Conservation (phyloP, 2,797 vertebrate genomes). For the Bryconaethiops microstoma region DNA sequence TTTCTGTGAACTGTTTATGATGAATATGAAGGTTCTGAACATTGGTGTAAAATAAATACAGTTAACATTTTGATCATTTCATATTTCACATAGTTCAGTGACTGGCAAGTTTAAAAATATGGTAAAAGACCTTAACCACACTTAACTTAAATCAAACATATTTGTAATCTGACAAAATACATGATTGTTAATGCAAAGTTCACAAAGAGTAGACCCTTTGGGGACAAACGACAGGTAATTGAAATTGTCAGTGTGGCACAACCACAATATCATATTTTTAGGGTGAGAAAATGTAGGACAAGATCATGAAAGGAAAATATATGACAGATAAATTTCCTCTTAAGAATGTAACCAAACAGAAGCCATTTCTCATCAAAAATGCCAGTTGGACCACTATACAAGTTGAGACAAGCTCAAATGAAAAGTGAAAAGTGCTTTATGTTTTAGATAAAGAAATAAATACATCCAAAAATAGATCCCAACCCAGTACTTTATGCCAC, state of each 20-base stretch:
- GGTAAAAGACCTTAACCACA: background rate
- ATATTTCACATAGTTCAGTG: background rate
- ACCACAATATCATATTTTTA: background rate
- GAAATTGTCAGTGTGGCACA: background rate
- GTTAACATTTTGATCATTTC: background rate
- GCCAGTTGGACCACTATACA: conserved; percentile 2
- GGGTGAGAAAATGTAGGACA: background rate
- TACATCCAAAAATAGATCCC: conserved; percentile 14
- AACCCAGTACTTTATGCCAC: background rate
- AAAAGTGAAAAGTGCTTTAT: conserved; percentile 39
- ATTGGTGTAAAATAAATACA: background rate
- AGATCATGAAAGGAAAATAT: background rate
- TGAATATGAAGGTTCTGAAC: background rate
- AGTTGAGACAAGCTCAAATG: background rate
- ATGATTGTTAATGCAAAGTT: conserved; percentile 17
- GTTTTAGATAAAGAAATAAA: conserved; percentile 46
- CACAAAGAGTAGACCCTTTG: background rate
- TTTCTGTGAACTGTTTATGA: background rate
- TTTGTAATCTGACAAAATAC: background rate
- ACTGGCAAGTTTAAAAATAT: background rate
- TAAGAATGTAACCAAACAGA: background rate
- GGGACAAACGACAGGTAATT: background rate
- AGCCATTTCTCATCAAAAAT: conserved; percentile 8
- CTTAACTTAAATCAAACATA: background rate
- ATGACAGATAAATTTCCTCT: background rate